A percentile compares a stretch with the other conserved stretches of the same genome.
Evolutionary conservation across 2,113 vertebrate genomes (phyloP).

Genomic region (Burhinus bistriatus): DNA sequence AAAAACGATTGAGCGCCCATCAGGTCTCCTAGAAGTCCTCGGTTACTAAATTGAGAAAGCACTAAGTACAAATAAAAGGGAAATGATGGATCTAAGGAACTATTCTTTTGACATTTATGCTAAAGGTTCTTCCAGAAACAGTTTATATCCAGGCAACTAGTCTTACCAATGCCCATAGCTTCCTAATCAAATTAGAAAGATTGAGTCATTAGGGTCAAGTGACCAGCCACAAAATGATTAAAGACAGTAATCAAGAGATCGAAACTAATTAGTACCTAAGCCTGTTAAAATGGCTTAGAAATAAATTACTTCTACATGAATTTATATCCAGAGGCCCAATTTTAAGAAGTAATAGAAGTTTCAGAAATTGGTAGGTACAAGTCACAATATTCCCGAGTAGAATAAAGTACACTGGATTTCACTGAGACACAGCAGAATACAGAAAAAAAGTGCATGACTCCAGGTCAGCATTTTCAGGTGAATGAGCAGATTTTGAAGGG

Average conservation of each 20-base stretch:
- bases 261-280: slow-evolving; percentile 57
- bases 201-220: slow-evolving; percentile 58
- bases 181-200: slow-evolving; percentile 62
- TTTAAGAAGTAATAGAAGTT: background rate
- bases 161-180: background rate
- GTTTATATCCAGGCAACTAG: background rate
- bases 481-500: background rate
- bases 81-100: slow-evolving; percentile 29
- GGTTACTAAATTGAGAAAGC: background rate
- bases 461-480: background rate
- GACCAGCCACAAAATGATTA: slow-evolving; percentile 50
- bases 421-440: background rate
- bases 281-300: slow-evolving; percentile 33
- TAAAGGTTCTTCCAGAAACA: slow-evolving; percentile 18
- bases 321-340: background rate
- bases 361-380: background rate
- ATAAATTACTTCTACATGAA: slow-evolving; percentile 44
- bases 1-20: background rate
- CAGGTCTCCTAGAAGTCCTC: background rate
- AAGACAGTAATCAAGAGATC: slow-evolving; percentile 58
- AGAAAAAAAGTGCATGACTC: background rate
- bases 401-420: background rate
- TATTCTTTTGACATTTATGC: slow-evolving; percentile 33
- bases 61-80: background rate
- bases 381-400: background rate